phyloP scores from a whole-genome alignment of 2,888 invertebrate species.

The Lamellibrachia satsuma region DNA sequence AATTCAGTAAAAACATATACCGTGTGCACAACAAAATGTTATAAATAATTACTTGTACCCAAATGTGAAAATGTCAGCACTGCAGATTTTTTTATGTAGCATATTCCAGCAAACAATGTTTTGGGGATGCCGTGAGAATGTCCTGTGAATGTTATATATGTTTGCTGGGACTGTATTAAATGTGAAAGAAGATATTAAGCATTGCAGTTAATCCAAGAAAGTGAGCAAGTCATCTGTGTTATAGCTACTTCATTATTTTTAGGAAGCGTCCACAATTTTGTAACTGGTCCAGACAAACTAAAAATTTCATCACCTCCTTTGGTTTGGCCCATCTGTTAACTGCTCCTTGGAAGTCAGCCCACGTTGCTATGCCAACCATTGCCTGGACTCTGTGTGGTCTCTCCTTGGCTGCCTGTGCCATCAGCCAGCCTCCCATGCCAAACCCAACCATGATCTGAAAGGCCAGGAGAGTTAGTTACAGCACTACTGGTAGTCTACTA shows the following conservation, averaged over 20 bases:
- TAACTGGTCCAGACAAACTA: background rate
- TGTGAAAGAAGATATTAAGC: too few species aligned
- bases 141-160: too few species aligned
- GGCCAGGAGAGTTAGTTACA: background rate
- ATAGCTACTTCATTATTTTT: background rate
- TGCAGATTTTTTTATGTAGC: too few species aligned
- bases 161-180: too few species aligned
- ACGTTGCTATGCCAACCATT: constrained; percentile 40
- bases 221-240: background rate
- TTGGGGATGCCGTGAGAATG: too few species aligned
- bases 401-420: constrained; percentile 33
- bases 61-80: too few species aligned
- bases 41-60: too few species aligned
- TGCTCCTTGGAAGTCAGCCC: constrained; percentile 32
- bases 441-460: constrained; percentile 42
- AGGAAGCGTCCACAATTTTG: background rate
- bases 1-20: too few species aligned
- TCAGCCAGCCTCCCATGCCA: constrained; percentile 41
- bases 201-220: too few species aligned
- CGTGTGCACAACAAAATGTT: too few species aligned
- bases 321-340: background rate
- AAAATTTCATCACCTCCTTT: background rate
- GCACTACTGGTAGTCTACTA: background rate
- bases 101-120: too few species aligned
- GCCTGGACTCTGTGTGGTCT: constrained; percentile 37